Evolutionary conservation across 2,888 invertebrate species (phyloP).

Genomic region (Drosophila emarginata): DNA sequence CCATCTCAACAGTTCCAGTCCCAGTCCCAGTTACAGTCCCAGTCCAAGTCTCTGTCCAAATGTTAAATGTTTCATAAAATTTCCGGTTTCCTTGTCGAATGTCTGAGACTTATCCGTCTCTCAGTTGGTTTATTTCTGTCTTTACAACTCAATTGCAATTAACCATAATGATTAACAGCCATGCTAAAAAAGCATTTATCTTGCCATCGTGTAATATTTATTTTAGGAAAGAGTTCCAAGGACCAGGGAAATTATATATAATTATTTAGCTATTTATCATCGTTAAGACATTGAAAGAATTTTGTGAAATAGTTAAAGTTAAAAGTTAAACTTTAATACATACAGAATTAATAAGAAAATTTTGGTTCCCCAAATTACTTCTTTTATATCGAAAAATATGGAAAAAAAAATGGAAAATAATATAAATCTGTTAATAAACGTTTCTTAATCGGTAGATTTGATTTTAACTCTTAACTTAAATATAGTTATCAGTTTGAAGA

Average conservation of each 20-base stretch:
- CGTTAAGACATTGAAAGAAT: not conserved
- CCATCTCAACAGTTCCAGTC: conserved; percentile 13
- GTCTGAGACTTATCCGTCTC: not conserved
- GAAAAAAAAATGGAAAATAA: too few species aligned
- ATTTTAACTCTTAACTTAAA: too few species aligned
- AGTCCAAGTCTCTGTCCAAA: not conserved
- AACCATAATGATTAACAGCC: conserved; percentile 28
- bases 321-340: too few species aligned
- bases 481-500: too few species aligned
- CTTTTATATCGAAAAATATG: too few species aligned
- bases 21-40: not conserved
- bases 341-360: too few species aligned
- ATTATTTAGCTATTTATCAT: not conserved
- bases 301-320: not conserved
- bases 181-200: conserved; percentile 32
- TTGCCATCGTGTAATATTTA: conserved; percentile 13
- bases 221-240: not conserved
- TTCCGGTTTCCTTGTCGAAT: conserved; percentile 18
- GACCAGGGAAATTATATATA: not conserved
- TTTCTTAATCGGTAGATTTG: too few species aligned
- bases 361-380: too few species aligned
- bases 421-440: too few species aligned
- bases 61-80: conserved; percentile 8
- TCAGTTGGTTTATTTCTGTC: conserved; percentile 19
- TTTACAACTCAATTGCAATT: conserved; percentile 25